Conservation (phyloP, 2,888 invertebrate genomes). For the Fissipunctia ypsillon region DNA sequence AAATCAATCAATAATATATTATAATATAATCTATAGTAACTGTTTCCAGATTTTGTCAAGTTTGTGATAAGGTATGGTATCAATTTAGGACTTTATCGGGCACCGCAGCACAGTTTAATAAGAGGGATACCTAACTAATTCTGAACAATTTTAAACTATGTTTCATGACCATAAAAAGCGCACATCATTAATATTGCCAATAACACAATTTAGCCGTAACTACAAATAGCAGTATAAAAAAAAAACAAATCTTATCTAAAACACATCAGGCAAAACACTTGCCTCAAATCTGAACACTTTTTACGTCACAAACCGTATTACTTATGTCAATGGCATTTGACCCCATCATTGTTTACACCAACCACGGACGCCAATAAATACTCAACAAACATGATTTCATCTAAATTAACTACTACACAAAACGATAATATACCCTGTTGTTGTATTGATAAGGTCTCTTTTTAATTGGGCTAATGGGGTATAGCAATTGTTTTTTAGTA, state of each 20-base stretch:
- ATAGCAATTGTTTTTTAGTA: conserved; percentile 65
- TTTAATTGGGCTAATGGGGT: conserved; percentile 43
- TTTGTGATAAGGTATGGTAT: not conserved
- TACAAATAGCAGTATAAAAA: conserved; percentile 1
- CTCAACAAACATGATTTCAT: conserved; percentile 73
- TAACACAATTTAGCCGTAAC: conserved; percentile 16
- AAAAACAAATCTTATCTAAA: conserved; percentile 26
- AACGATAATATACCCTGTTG: conserved; percentile 64
- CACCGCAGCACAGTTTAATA: not conserved
- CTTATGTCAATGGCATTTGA: conserved; percentile 77
- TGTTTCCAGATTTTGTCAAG: no score
- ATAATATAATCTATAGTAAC: no score
- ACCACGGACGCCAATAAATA: conserved; percentile 69
- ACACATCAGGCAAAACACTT: conserved; percentile 15
- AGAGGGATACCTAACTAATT: no score
- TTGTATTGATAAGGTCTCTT: conserved; percentile 65
- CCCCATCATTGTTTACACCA: conserved; percentile 76
- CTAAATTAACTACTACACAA: conserved; percentile 57
- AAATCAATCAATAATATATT: no score
- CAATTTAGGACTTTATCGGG: not conserved
- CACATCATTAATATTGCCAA: not conserved
- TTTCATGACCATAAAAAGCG: no score
- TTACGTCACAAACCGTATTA: conserved; percentile 72
- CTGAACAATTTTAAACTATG: no score
- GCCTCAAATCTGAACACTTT: conserved; percentile 24